A percentile compares a stretch with the other conserved stretches of the same genome.
Evolutionary conservation across 2,797 vertebrate genomes (phyloP).

Genomic region (Lates japonicus): DNA sequence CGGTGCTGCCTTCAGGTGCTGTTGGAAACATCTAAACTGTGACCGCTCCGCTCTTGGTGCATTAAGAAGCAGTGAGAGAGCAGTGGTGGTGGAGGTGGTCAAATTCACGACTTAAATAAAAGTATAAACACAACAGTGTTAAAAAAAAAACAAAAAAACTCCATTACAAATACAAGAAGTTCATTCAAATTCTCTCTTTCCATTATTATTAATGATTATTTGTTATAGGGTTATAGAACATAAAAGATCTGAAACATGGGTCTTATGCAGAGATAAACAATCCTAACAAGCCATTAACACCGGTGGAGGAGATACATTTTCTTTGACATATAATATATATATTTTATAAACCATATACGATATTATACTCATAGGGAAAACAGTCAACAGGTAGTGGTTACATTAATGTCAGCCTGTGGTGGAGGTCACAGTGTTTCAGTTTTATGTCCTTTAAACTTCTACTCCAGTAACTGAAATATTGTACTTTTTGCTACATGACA

Average conservation of each 20-base stretch:
- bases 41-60: not conserved
- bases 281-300: no score
- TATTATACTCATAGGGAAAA: no score
- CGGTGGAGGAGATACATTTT: no score
- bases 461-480: not conserved
- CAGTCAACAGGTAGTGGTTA: no score
- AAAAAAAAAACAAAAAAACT: not conserved
- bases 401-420: no score
- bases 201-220: no score
- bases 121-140: not conserved
- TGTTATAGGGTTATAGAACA: no score
- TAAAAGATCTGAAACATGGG: not conserved
- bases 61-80: not conserved
- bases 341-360: no score
- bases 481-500: not conserved
- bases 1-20: slow-evolving; percentile 46
- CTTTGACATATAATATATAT: no score
- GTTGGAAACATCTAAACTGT: not conserved
- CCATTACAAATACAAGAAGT: not conserved
- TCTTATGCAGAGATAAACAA: no score
- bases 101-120: not conserved
- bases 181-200: no score
- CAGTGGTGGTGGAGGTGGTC: not conserved
- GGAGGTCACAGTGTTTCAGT: no score
- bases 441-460: not conserved